Evolutionary conservation across 2,113 vertebrate species (phyloP).

Genomic region (Hydrolagus affinis): DNA sequence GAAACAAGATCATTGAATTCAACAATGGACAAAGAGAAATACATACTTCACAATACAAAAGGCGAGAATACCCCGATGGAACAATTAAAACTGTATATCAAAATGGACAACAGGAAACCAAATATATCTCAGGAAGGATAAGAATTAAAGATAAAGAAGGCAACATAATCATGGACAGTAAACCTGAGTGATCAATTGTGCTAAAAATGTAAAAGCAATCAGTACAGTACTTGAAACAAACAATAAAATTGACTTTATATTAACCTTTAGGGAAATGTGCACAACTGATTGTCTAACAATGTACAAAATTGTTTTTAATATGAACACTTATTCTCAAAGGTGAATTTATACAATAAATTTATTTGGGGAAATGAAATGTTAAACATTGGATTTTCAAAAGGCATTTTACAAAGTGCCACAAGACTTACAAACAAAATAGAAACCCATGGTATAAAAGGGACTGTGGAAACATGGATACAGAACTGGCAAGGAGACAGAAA

Average conservation of each 20-base stretch:
- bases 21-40: constrained; percentile 86
- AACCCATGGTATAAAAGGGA: too few relatives aligned
- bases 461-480: too few relatives aligned
- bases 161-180: constrained; percentile 69
- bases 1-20: constrained; percentile 84
- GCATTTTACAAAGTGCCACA: too few relatives aligned
- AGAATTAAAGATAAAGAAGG: constrained; percentile 86
- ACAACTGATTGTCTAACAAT: background rate
- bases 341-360: background rate
- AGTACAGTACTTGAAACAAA: background rate
- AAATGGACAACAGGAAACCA: constrained; percentile 85
- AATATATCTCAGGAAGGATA: constrained; percentile 73
- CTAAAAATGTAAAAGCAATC: background rate
- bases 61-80: constrained; percentile 85
- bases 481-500: too few relatives aligned
- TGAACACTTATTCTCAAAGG: background rate
- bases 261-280: background rate
- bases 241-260: background rate
- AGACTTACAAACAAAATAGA: too few relatives aligned
- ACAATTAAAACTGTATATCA: constrained; percentile 81
- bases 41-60: constrained; percentile 79
- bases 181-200: constrained; percentile 37
- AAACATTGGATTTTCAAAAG: too few relatives aligned
- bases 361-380: too few relatives aligned
- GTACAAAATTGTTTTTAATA: background rate